These are phyloP conservation scores for Eupeodes luniger DNA, from an alignment of 2,888 invertebrate species.

Conservation along the genomic window DNA sequence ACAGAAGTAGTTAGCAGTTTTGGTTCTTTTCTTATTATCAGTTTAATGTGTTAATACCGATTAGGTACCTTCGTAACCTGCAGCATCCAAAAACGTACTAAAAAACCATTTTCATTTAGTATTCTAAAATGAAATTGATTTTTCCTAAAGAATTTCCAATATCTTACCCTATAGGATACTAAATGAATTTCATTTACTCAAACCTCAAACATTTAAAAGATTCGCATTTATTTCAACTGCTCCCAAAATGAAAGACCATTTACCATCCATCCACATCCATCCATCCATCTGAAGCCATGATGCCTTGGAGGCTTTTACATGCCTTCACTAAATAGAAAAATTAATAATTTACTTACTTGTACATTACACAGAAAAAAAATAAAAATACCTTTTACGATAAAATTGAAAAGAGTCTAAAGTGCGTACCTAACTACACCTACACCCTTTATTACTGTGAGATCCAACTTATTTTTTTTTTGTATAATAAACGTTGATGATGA, in stretches of 20 bases:
- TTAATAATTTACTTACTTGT: constrained; percentile 62
- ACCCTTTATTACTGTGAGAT: constrained; percentile 30
- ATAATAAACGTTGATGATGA: constrained; percentile 58
- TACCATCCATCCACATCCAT: neutral
- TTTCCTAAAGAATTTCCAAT: neutral
- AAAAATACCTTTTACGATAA: constrained; percentile 6
- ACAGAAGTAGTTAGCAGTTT: too few species aligned
- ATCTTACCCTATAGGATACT: too few species aligned
- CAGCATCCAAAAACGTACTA: neutral
- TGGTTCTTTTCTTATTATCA: too few species aligned
- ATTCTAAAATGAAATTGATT: constrained; percentile 4
- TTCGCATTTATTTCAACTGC: constrained; percentile 24
- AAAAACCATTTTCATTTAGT: neutral
- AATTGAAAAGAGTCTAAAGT: constrained; percentile 61
- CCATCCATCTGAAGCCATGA: neutral
- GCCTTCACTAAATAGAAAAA: constrained; percentile 67
- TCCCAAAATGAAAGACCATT: constrained; percentile 21
- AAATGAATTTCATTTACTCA: constrained; percentile 21
- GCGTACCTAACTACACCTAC: constrained; percentile 36
- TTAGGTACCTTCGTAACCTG: neutral
- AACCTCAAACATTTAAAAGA: neutral
- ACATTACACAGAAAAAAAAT: neutral
- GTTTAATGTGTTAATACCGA: neutral
- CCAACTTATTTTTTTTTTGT: constrained; percentile 10
- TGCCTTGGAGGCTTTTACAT: neutral